Evolutionary conservation across 1,140 invertebrate genomes (phyloP).

Genomic region (Nylanderia fulva): DNA sequence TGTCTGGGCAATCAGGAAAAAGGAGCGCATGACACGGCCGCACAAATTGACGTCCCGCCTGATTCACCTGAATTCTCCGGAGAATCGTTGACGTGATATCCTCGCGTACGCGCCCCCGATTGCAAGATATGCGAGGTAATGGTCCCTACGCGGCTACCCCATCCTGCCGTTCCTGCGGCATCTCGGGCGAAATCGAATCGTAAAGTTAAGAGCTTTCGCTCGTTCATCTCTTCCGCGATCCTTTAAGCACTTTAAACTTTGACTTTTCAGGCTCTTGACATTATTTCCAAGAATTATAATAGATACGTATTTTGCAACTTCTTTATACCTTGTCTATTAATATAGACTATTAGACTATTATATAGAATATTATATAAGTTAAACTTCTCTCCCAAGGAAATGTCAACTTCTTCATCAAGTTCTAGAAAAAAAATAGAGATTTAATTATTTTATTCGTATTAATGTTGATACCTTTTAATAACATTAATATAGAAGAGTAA

Average conservation of each 20-base stretch:
- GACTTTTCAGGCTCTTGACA: not conserved
- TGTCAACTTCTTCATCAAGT: not conserved
- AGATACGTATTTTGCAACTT: not conserved
- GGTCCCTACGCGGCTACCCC: not conserved
- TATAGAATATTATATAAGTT: too few relatives aligned
- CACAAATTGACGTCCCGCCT: slow-evolving; percentile 19
- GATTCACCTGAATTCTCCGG: slow-evolving; percentile 28
- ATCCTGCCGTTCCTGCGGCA: not conserved
- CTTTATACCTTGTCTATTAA: too few relatives aligned
- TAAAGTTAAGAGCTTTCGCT: not conserved
- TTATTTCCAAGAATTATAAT: not conserved
- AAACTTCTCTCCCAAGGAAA: not conserved
- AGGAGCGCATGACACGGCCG: not conserved
- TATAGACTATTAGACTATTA: too few relatives aligned
- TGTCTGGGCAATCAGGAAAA: slow-evolving; percentile 34
- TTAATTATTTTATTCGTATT: too few relatives aligned
- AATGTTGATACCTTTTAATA: too few relatives aligned
- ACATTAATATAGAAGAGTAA: not conserved
- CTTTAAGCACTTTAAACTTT: not conserved
- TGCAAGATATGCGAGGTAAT: slow-evolving; percentile 4
- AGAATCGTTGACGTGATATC: slow-evolving; percentile 9
- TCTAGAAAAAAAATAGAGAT: not conserved
- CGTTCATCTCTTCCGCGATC: not conserved
- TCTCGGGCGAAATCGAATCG: slow-evolving; percentile 2
- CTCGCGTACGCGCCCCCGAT: not conserved